Conservation (phyloP, 2,888 invertebrate species). For the Panzeria rudis region DNA sequence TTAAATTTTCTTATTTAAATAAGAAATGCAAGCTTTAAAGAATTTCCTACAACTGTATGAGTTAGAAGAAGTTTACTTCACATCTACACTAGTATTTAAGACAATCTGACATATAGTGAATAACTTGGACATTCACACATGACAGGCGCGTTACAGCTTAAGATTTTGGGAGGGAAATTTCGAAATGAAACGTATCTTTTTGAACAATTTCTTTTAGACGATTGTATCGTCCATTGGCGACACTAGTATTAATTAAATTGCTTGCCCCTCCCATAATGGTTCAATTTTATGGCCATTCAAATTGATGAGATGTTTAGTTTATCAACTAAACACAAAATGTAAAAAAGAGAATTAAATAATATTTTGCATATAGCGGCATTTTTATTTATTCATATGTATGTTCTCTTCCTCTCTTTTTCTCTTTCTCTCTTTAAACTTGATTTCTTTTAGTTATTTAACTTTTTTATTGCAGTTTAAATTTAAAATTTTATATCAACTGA, state of each 20-base stretch:
- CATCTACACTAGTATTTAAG: too few species aligned
- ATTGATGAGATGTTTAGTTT: constrained; percentile 12
- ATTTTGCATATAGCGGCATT: constrained; percentile 29
- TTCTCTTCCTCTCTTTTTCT: constrained; percentile 22
- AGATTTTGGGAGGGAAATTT: too few species aligned
- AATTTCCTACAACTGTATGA: too few species aligned
- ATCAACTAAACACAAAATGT: background rate
- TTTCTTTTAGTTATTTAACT: background rate
- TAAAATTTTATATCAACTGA: constrained; percentile 11
- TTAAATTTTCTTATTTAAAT: too few species aligned
- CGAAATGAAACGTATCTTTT: too few species aligned
- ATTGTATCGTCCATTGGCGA: too few species aligned
- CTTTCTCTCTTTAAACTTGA: constrained; percentile 36
- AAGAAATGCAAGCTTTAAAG: too few species aligned
- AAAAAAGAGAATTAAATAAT: constrained; percentile 1
- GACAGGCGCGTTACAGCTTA: too few species aligned
- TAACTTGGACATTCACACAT: too few species aligned
- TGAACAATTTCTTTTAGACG: too few species aligned
- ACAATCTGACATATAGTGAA: too few species aligned
- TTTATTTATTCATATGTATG: background rate
- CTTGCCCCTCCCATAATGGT: constrained; percentile 28
- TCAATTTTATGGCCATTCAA: constrained; percentile 19
- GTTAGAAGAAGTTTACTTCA: too few species aligned
- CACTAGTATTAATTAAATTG: background rate
- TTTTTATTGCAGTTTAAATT: constrained; percentile 17